Base-by-base conservation (phyloP, 2,797 vertebrate genomes). In the Megaceryle alcyon region DNA sequence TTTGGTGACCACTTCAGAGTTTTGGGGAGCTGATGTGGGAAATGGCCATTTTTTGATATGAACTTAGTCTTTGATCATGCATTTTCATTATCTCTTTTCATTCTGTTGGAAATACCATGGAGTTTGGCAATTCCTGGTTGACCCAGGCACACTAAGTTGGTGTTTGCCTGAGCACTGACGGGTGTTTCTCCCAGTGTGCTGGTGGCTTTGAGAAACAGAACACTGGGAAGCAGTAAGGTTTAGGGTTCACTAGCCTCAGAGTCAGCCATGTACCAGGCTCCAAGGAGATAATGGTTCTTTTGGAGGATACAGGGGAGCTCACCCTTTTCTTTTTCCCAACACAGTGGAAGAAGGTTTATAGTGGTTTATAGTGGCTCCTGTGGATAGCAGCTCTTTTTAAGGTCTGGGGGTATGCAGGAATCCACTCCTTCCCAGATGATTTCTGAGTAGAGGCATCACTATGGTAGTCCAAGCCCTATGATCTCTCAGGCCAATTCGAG, bases 321-420 rank as follows among this genome's bases (percentile, higher is more conserved):
- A 21, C 29, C 15, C 16, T 59, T 66, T 49, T 26, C 29, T 64
- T 14, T 75, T 76, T 69, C 33, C 19, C 14, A 51, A 0, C 2
- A 3, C 13, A 3, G 12, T 26, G 26, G 37, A 79, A 41, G 51
- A 83, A 13, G 28, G 21, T 37, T 14, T 37, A 3, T 6, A 61
- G 28, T 44, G n/a, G 21, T 41, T 13, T 33, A 3, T 7, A 63
- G 28, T 41, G 39, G 22, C 14, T 76, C 12, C 43, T 65, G 0
- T 26, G 44, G 22, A 19, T 0, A 0, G 26, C 26, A 51, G 39
- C 28, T 60, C 14, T 35, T 41, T 80, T 48, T 57, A 29, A 16
- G 18, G 33, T 73, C 14, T 29, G 43, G 16, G 19, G 12, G 5
- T 75, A 20, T 22, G 35, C 0, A 0, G 33, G 33, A 80, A 7